Base-by-base conservation (phyloP, 2,888 invertebrate species). In the Apodemia zela region DNA sequence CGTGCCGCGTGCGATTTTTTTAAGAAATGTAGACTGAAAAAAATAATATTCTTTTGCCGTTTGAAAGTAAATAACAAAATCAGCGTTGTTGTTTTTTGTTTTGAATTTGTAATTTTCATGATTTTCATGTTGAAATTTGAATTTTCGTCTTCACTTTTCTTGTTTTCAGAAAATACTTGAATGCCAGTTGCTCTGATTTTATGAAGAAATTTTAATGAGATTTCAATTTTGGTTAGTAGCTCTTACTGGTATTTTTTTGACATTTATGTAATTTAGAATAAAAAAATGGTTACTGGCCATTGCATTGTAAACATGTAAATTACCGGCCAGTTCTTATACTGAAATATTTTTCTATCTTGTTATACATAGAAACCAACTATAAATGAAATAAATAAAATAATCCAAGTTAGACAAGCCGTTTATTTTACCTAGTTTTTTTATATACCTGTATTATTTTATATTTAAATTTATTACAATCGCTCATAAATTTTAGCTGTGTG, bases 131-230 rank as follows among this genome's bases (percentile, higher is more conserved):
- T 38, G 67, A 71, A 75, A 74, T 59, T 33, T 51, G 6, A 21
- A 57, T 54, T 63, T 75, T 72, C 70, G 67, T 71, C 72, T 68
- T 66, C 66, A 66, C 71, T 83, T 84, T 86, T 79, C 72, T 87
- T 86, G 86, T 87, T 89, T 51, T 54, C 54, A 54, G 80, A 78
- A 82, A 76, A 73, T 70, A 71, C 75, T 78, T 80, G 79, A 66
- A 69, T 85, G 88, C 82, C 85, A 89, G 81, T 84, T 85, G 75
- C 69, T 72, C 65, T 63, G 72, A 76, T 77, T 71, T 75, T 67
- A 68, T 70, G 71, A 75, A 75, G 59, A 74, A 74, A 68, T 67
- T 54, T 71, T 71, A 71, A 64, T 72, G 66, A 70, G 73, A 69
- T 67, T 51, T 62, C 63, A 66, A 63, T 70, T 67, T 67, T 72